Conservation (phyloP, 2,888 invertebrate genomes). For the Ctenicera cuprea region DNA sequence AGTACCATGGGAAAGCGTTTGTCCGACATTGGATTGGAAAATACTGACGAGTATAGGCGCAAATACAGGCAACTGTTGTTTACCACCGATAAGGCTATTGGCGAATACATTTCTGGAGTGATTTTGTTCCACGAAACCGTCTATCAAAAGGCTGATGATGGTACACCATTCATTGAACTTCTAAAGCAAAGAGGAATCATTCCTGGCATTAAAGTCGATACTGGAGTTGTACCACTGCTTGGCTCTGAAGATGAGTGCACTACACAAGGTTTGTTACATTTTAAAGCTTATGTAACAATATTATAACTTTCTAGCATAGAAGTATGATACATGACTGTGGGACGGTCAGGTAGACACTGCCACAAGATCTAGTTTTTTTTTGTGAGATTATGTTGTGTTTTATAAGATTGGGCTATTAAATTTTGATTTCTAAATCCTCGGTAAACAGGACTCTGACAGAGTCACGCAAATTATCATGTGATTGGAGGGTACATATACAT, state of each 20-base stretch:
- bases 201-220: slow-evolving; percentile 80
- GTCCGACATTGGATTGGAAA: slow-evolving; percentile 90
- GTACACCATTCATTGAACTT: slow-evolving; percentile 74
- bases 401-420: no score
- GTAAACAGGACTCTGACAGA: no score
- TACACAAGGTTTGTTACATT: slow-evolving; percentile 85
- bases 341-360: no score
- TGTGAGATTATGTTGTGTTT: no score
- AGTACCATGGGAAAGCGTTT: slow-evolving; percentile 93
- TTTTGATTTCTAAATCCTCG: no score
- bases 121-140: slow-evolving; percentile 82
- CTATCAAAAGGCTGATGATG: slow-evolving; percentile 79
- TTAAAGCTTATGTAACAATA: no score
- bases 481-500: no score
- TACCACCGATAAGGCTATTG: slow-evolving; percentile 72
- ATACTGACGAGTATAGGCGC: slow-evolving; percentile 93
- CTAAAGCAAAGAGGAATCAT: slow-evolving; percentile 74
- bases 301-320: no score
- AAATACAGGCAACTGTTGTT: slow-evolving; percentile 78
- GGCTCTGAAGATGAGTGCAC: slow-evolving; percentile 87
- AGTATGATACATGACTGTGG: no score
- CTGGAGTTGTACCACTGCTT: slow-evolving; percentile 78
- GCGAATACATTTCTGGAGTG: slow-evolving; percentile 78
- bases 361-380: no score
- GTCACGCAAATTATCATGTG: no score